Evolutionary conservation across 2,888 invertebrate species (phyloP).

Genomic region (Stenotaenia linearis): DNA sequence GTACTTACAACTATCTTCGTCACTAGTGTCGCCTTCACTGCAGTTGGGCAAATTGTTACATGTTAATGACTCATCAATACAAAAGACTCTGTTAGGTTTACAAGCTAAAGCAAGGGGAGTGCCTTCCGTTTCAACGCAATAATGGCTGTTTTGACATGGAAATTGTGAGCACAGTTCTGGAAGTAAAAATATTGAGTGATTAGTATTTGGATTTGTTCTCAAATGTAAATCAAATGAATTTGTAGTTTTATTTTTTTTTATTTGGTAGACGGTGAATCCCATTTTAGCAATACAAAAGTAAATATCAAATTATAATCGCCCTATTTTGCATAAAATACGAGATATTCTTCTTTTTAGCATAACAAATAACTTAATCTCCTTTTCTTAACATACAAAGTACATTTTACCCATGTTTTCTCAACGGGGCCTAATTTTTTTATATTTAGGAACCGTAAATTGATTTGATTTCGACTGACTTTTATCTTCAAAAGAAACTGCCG

Average conservation of each 20-base stretch:
- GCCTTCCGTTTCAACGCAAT: slow-evolving; percentile 44
- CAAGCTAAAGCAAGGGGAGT: slow-evolving; percentile 39
- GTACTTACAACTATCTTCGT: slow-evolving; percentile 45
- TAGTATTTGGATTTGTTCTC: too few species aligned
- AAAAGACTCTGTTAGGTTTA: slow-evolving; percentile 43
- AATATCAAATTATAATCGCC: too few species aligned
- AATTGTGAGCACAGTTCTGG: slow-evolving; percentile 43
- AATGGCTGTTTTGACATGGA: slow-evolving; percentile 45
- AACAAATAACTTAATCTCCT: too few species aligned
- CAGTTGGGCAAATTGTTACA: slow-evolving; percentile 49
- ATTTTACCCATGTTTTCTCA: too few species aligned
- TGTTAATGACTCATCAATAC: slow-evolving; percentile 46
- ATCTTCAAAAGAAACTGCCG: slow-evolving; percentile 42
- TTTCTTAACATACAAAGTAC: too few species aligned
- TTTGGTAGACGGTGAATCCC: too few species aligned
- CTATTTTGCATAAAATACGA: too few species aligned
- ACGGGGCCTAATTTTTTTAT: not conserved
- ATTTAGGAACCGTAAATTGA: too few species aligned
- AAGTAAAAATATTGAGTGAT: not conserved
- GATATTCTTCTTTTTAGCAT: too few species aligned
- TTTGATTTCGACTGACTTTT: slow-evolving; percentile 34
- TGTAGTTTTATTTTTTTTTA: too few species aligned
- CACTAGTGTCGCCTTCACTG: slow-evolving; percentile 47
- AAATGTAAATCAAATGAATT: not conserved
- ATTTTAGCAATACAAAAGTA: too few species aligned